Evolutionary conservation across 2,888 invertebrate species (phyloP), one percentile per base, ranked within the genome.

Genomic region (Muscina levida): DNA sequence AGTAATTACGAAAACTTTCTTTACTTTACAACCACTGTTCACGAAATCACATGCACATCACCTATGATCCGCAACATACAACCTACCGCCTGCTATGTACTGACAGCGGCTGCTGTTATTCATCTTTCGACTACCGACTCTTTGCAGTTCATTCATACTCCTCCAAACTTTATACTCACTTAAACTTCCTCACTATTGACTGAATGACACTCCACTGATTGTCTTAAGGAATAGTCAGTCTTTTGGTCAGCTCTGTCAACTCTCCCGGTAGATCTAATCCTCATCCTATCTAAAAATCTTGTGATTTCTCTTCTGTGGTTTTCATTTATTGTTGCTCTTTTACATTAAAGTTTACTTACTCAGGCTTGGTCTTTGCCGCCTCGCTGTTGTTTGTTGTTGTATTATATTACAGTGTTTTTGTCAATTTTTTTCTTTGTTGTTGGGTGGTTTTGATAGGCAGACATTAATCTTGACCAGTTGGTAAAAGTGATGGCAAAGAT

Each of bases 391-490:
- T 62, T 62, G 42, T 59, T 62, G 62, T 62, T 62, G 42, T 42
- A 42, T 62, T 62, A 42, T 62, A 42, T 72, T 57, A 72, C 19
- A 57, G 68, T 19, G 62, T 56, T 19, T 53, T 56, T 24, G 71
- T 72, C 62, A 62, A 62, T 76, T 37, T 31, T 31, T 31, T 3
- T 31, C 4, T 31, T 39, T 37, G 53, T 66, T 53, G 66, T 22
- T 75, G 71, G n/a, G 57, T 66, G 65, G 71, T 74, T 80, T 70
- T 57, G 68, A 66, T 74, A 71, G 66, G 44, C 66, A 72, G 75
- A 71, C 67, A 67, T 53, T 59, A 26, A 62, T 57, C 62, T 79
- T 19, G 19, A 10, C 2, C 71, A 8, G 4, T 31, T 31, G n/a
- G n/a, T 15, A 22, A 66, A 79, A 67, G 71, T 79, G 65, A 53